phyloP scores from a whole-genome alignment of 2,113 vertebrate genomes.

The Melanerpes formicivorus region DNA sequence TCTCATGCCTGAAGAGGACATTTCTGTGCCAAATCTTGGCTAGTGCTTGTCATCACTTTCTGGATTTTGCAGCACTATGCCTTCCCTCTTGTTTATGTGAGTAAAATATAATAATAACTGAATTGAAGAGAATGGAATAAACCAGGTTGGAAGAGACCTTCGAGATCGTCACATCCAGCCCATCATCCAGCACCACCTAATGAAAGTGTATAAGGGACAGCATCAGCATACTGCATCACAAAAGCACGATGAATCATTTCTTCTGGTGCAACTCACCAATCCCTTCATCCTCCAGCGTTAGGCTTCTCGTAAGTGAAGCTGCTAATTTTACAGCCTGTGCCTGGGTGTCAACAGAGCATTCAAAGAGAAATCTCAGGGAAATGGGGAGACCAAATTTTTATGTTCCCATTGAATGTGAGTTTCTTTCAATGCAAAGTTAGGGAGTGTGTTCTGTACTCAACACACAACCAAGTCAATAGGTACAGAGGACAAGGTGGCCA shows the following conservation, averaged over 20 bases:
- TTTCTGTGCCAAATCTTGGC: background rate
- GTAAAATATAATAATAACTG: background rate
- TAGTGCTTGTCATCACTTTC: background rate
- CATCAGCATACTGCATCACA: background rate
- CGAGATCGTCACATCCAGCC: too few relatives aligned
- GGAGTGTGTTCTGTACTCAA: background rate
- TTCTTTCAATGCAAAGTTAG: constrained; percentile 34
- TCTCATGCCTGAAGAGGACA: background rate
- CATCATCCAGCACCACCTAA: background rate
- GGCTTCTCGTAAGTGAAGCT: background rate
- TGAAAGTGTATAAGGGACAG: background rate
- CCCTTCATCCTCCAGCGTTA: background rate
- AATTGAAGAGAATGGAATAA: too few relatives aligned
- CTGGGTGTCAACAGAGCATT: background rate
- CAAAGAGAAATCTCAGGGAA: constrained; percentile 6
- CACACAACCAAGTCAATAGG: background rate
- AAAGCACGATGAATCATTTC: background rate
- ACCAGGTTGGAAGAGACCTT: too few relatives aligned
- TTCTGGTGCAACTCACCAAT: background rate
- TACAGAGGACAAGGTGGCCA: background rate
- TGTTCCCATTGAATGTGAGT: background rate
- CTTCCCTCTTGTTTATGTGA: background rate
- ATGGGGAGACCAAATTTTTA: background rate
- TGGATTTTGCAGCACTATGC: background rate
- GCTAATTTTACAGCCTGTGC: background rate